phyloP scores from a whole-genome alignment of 2,888 invertebrate genomes.

The Phengaris alcon region DNA sequence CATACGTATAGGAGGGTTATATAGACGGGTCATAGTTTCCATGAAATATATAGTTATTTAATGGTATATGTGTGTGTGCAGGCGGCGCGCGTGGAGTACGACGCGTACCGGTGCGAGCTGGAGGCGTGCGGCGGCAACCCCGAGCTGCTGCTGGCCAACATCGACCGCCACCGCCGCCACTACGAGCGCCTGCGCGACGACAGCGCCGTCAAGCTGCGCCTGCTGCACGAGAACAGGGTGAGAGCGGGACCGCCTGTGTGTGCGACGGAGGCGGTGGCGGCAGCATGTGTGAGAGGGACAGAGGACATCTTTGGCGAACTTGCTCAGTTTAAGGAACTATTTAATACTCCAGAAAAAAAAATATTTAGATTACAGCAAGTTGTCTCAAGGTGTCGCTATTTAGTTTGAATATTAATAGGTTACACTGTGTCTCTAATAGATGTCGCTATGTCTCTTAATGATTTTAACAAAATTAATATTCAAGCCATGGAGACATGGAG shows the following conservation, averaged over 20 bases:
- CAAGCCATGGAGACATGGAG: no score
- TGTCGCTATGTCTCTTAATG: no score
- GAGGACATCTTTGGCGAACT: no score
- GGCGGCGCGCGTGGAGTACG: constrained; percentile 92
- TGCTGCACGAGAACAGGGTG: constrained; percentile 98
- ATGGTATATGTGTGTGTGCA: background rate
- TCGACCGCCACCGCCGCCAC: constrained; percentile 90
- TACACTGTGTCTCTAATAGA: no score
- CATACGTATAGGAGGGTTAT: no score
- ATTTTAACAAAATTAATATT: no score
- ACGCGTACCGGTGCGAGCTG: constrained; percentile 97
- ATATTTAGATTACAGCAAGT: no score
- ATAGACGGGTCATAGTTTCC: no score
- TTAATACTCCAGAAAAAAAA: no score
- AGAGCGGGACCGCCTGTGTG: constrained; percentile 34
- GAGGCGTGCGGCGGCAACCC: constrained; percentile 85
- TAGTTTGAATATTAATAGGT: no score
- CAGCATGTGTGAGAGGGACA: background rate
- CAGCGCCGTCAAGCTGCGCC: constrained; percentile 96
- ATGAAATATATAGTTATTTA: background rate
- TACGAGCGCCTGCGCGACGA: constrained; percentile 96
- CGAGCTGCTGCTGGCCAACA: constrained; percentile 87
- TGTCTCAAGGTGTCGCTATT: no score
- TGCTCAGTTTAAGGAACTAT: no score
- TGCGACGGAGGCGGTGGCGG: background rate